phyloP scores from a whole-genome alignment of 2,797 vertebrate species.

The Falco biarmicus region DNA sequence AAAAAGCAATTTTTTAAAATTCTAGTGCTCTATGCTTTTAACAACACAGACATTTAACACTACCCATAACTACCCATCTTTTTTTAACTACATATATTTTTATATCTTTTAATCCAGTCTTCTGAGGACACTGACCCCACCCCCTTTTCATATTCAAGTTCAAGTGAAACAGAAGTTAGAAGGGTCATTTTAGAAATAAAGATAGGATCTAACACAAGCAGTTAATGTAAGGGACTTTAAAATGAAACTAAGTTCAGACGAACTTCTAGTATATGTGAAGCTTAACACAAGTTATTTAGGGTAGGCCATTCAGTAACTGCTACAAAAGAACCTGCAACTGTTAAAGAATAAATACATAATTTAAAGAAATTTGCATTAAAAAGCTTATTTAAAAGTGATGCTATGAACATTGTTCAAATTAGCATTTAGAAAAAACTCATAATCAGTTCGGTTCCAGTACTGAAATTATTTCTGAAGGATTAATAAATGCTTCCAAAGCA shows the following conservation, averaged over 20 bases:
- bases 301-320: neutral
- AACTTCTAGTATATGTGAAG: neutral
- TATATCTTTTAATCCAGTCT: neutral
- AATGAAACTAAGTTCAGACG: neutral
- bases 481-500: no score
- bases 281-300: neutral
- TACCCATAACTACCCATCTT: neutral
- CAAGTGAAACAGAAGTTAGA: neutral
- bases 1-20: neutral
- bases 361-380: no score
- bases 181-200: neutral
- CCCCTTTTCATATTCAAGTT: neutral
- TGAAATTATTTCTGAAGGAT: conserved; percentile 13
- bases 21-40: neutral
- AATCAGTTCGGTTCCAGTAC: neutral
- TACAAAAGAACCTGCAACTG: neutral
- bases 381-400: neutral
- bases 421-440: neutral
- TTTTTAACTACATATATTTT: neutral
- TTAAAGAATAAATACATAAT: neutral
- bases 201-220: neutral
- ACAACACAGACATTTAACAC: neutral
- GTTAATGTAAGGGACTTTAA: conserved; percentile 14
- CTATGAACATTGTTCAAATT: neutral
- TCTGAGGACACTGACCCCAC: neutral